Base-by-base conservation (phyloP, 2,797 vertebrate species). In the Hypotaenidia okinawae region DNA sequence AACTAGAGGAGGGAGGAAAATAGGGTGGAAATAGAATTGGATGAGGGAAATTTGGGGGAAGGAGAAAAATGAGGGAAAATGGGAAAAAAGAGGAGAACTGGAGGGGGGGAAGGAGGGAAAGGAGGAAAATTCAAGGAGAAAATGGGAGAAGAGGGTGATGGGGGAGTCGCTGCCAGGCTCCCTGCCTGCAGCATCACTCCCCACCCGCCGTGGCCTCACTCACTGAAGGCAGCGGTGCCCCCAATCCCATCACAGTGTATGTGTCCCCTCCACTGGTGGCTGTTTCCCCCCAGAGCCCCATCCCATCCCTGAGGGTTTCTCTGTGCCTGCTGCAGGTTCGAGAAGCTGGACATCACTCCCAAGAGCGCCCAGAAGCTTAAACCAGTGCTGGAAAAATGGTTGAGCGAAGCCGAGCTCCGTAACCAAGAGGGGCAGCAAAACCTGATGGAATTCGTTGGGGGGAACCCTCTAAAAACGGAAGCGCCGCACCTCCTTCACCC, bases 291-390 rank as follows among this genome's bases (percentile, higher is more conserved):
- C 17, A 45, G 43, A 19, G 13, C 16, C 35, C 27, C n/a, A 0
- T 41, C 67, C 45, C 6, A 1, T 17, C 58, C n/a, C 54, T 37
- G 59, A 37, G 52, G 16, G 11, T 28, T 10, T 13, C 45, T 6
- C 3, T 6, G 12, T n/a, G n/a, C 45, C 17, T 2, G 1, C 22
- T 13, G 8, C 97, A 99, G 99, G 98, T 99, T 99, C 76, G 99
- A 99, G 97, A 99, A 99, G 97, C 97, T 99, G 96, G 99, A 99
- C 94, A 99, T 99, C 97, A 99, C 99, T 5, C 99, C 99, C 11
- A 99, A 99, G 97, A 99, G 99, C 14, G 99, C 99, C 32, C 99
- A 99, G 98, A 99, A 99, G 97, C 97, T 99, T 89, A 99, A 99
- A 95, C 99, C 99, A 0, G 99, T 99, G 73, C 92, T 99, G 97